phyloP scores from a whole-genome alignment of 2,113 vertebrate species.

The Rhabdornis inornatus region DNA sequence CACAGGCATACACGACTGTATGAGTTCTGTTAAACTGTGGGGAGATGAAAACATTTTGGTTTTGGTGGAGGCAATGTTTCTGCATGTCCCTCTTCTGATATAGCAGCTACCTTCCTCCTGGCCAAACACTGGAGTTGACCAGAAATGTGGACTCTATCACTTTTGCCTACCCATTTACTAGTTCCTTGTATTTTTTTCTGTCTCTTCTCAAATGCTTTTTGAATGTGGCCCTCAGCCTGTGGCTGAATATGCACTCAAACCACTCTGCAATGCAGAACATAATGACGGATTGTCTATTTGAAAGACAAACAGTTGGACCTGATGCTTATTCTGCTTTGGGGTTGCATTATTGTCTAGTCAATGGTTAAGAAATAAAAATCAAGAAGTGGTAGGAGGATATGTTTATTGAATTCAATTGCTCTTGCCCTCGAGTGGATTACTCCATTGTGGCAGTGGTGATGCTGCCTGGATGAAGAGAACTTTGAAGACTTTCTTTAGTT shows the following conservation, averaged over 20 bases:
- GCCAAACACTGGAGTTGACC: neutral
- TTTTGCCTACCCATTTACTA: neutral
- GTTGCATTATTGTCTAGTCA: neutral
- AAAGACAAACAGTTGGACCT: slow-evolving; percentile 32
- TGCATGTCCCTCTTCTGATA: neutral
- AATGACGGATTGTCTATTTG: slow-evolving; percentile 2
- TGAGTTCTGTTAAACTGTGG: neutral
- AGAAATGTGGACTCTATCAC: neutral
- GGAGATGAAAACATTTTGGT: neutral
- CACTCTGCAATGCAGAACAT: slow-evolving; percentile 52
- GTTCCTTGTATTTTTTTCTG: slow-evolving; percentile 24
- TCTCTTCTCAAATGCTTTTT: slow-evolving; percentile 17
- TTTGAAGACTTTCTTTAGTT: neutral
- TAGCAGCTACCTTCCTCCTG: neutral
- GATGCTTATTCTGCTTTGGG: neutral
- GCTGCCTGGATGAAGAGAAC: neutral
- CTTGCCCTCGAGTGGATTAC: neutral
- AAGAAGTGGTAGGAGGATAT: neutral
- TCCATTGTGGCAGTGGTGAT: neutral
- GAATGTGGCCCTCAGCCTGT: slow-evolving; percentile 25
- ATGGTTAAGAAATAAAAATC: neutral
- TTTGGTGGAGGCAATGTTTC: neutral
- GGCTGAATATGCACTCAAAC: slow-evolving; percentile 44
- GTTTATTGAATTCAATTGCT: neutral
- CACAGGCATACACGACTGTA: neutral